Evolutionary conservation across 2,888 invertebrate genomes (phyloP).

Genomic region (Dasysyrphus albostriatus): DNA sequence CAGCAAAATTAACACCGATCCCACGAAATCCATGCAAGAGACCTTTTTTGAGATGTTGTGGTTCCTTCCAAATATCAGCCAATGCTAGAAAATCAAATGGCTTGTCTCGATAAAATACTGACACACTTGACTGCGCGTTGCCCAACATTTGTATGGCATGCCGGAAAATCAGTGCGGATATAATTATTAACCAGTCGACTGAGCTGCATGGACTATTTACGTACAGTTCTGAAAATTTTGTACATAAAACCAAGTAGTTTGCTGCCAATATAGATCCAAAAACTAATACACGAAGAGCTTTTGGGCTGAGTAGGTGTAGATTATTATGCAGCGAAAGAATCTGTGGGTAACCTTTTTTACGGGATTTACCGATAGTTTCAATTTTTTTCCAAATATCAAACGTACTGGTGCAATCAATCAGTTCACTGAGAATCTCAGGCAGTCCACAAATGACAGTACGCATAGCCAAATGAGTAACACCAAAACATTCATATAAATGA

Average conservation of each 20-base stretch:
- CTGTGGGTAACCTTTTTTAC: conserved; percentile 69
- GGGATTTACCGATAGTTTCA: conserved; percentile 80
- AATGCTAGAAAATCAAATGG: conserved; percentile 74
- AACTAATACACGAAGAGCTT: conserved; percentile 89
- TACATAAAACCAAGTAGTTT: conserved; percentile 87
- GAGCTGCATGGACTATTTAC: conserved; percentile 77
- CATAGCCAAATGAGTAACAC: conserved; percentile 92
- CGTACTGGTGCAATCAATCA: conserved; percentile 42
- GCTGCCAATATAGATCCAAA: conserved; percentile 88
- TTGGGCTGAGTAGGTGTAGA: conserved; percentile 87
- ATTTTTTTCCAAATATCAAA: conserved; percentile 77
- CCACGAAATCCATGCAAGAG: conserved; percentile 78
- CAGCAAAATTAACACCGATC: conserved; percentile 87
- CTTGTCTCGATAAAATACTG: conserved; percentile 69
- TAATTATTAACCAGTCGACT: conserved; percentile 83
- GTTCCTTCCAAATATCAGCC: conserved; percentile 78
- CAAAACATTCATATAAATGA: conserved; percentile 88
- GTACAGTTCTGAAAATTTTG: conserved; percentile 86
- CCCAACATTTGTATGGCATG: conserved; percentile 91
- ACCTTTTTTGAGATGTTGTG: conserved; percentile 78
- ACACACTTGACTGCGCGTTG: conserved; percentile 89
- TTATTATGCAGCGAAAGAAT: conserved; percentile 86
- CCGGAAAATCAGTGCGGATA: conserved; percentile 89
- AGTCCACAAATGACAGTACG: conserved; percentile 87
- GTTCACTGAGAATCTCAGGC: conserved; percentile 84